These are phyloP conservation scores for Sisyra nigra DNA, from an alignment of 2,888 invertebrate species.

Conservation along the genomic window DNA sequence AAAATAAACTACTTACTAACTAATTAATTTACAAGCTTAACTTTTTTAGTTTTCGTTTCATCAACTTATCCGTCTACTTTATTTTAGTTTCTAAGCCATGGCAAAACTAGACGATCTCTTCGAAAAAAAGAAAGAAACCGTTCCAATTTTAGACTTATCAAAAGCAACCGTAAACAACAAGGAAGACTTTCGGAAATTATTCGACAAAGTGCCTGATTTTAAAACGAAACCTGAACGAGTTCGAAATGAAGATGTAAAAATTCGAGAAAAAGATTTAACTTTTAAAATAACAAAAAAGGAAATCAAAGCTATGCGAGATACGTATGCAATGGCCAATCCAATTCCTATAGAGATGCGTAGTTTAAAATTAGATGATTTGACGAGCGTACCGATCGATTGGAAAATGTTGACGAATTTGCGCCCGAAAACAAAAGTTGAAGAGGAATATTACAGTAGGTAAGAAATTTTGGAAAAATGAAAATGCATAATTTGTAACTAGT, in stretches of 20 bases:
- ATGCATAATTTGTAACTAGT: too few relatives aligned
- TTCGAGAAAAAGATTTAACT: constrained; percentile 55
- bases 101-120: constrained; percentile 70
- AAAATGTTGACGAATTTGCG: constrained; percentile 79
- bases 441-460: constrained; percentile 71
- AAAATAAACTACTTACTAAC: too few relatives aligned
- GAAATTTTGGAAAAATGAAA: constrained; percentile 2
- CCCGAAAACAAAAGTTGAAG: constrained; percentile 69
- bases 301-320: constrained; percentile 42
- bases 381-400: constrained; percentile 80
- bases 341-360: constrained; percentile 67
- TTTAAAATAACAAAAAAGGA: constrained; percentile 62
- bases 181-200: constrained; percentile 66
- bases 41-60: too few relatives aligned
- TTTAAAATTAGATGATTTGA: constrained; percentile 59
- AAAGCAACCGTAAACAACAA: constrained; percentile 58
- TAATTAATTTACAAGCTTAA: too few relatives aligned
- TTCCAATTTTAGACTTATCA: constrained; percentile 70
- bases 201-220: constrained; percentile 80
- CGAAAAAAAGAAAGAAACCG: constrained; percentile 70
- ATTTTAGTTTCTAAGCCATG: constrained; percentile 21
- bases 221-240: constrained; percentile 80
- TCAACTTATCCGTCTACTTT: too few relatives aligned
- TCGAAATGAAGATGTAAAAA: constrained; percentile 57
- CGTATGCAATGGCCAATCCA: constrained; percentile 57